phyloP scores from a whole-genome alignment of 2,113 vertebrate species.

The Symphodus melops region DNA sequence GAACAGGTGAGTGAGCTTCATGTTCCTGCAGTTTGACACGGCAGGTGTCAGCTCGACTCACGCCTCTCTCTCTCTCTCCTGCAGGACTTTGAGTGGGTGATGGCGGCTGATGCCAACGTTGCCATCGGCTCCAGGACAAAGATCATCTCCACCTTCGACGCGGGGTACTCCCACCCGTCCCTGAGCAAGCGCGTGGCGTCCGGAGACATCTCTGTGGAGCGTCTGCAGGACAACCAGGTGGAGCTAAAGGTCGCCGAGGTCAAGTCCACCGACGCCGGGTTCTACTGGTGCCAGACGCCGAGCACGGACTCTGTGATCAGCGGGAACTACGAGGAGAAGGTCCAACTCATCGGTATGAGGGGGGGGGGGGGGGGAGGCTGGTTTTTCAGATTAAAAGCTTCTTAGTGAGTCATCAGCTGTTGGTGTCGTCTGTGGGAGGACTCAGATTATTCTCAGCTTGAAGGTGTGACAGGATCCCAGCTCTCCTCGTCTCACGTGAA shows the following conservation, averaged over 20 bases:
- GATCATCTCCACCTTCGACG: slow-evolving; percentile 92
- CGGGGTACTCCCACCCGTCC: slow-evolving; percentile 81
- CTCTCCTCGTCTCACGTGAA: no score
- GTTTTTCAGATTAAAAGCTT: no score
- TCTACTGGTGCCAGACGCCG: slow-evolving; percentile 90
- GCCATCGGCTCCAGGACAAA: slow-evolving; percentile 20
- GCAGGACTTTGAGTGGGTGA: slow-evolving; percentile 94
- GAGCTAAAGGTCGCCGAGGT: slow-evolving; percentile 88
- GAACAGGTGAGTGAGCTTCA: slow-evolving; percentile 84
- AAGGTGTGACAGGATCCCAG: no score
- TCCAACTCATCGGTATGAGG: slow-evolving; percentile 88
- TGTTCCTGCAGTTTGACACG: no score
- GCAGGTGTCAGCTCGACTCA: no score
- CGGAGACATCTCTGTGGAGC: slow-evolving; percentile 83
- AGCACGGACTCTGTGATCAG: slow-evolving; percentile 91
- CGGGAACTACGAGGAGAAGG: slow-evolving; percentile 92
- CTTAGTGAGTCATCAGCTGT: no score
- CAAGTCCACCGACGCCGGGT: slow-evolving; percentile 85
- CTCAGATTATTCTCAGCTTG: no score
- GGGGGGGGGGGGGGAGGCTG: no score
- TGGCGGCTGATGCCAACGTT: slow-evolving; percentile 34
- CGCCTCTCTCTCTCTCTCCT: neutral
- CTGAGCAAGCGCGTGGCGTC: slow-evolving; percentile 83
- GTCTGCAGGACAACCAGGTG: slow-evolving; percentile 84
- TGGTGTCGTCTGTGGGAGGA: no score